Conservation (phyloP, 1,140 invertebrate genomes). For the Nymphalis io region DNA sequence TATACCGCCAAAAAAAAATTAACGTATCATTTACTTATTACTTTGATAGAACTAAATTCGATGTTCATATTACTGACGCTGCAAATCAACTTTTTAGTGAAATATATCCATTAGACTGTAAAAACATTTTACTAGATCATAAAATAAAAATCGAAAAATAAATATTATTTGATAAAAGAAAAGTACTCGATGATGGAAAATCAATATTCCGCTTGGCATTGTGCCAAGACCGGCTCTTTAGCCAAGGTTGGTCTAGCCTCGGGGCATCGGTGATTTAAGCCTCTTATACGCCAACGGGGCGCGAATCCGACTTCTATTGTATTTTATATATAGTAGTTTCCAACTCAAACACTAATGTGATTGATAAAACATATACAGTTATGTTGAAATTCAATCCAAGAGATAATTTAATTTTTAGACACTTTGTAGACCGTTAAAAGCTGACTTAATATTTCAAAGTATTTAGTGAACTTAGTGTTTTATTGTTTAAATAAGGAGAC, state of each 20-base stretch:
- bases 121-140: slow-evolving; percentile 2
- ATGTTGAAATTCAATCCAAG: no score
- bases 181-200: slow-evolving; percentile 29
- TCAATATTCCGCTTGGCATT: slow-evolving; percentile 21
- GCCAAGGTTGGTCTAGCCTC: slow-evolving; percentile 16
- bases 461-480: no score
- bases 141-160: slow-evolving; percentile 40
- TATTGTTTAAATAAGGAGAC: no score
- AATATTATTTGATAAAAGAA: slow-evolving; percentile 35
- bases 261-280: slow-evolving; percentile 22
- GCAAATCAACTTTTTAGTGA: neutral
- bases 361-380: neutral
- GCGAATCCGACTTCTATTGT: neutral
- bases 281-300: slow-evolving; percentile 1
- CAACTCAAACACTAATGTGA: slow-evolving; percentile 3
- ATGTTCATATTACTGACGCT: no score
- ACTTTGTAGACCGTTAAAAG: no score
- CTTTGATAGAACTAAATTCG: no score
- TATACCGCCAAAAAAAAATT: no score
- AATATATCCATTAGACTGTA: neutral
- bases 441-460: no score
- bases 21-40: no score
- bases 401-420: no score
- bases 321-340: neutral
- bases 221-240: slow-evolving; percentile 13